phyloP scores from a whole-genome alignment of 2,888 invertebrate species.

The Leptopilina drosophilae region DNA sequence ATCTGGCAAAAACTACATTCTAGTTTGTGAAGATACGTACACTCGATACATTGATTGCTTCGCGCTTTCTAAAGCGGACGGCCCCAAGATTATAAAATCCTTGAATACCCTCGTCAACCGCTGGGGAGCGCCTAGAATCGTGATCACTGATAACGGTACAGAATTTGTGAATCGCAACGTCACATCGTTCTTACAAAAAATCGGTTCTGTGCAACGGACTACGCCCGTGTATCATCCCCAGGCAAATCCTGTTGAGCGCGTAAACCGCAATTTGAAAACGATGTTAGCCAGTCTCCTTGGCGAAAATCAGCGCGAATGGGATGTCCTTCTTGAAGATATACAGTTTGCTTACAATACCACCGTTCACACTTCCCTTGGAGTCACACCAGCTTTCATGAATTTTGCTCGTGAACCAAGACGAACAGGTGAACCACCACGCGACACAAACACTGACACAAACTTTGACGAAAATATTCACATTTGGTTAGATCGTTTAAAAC shows the following conservation, averaged over 20 bases:
- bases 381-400: not conserved
- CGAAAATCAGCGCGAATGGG: not conserved
- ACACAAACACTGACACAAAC: not conserved
- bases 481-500: not conserved
- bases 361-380: not conserved
- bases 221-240: not conserved
- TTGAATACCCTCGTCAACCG: too few species aligned
- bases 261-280: not conserved
- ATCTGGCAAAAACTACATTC: too few species aligned
- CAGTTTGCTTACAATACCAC: slow-evolving; percentile 16
- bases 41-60: too few species aligned
- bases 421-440: not conserved
- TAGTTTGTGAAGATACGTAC: too few species aligned
- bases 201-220: not conserved
- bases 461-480: not conserved
- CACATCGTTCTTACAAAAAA: too few species aligned
- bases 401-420: not conserved
- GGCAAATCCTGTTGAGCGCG: not conserved
- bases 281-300: not conserved
- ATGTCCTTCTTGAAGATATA: not conserved
- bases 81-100: too few species aligned
- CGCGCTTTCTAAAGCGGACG: too few species aligned
- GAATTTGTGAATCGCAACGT: too few species aligned
- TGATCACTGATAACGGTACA: not conserved
- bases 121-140: too few species aligned